A percentile compares a stretch with the other conserved stretches of the same genome.
These are phyloP conservation scores for Micrastur ruficollis DNA, from an alignment of 2,797 vertebrate species.

Conservation along the genomic window DNA sequence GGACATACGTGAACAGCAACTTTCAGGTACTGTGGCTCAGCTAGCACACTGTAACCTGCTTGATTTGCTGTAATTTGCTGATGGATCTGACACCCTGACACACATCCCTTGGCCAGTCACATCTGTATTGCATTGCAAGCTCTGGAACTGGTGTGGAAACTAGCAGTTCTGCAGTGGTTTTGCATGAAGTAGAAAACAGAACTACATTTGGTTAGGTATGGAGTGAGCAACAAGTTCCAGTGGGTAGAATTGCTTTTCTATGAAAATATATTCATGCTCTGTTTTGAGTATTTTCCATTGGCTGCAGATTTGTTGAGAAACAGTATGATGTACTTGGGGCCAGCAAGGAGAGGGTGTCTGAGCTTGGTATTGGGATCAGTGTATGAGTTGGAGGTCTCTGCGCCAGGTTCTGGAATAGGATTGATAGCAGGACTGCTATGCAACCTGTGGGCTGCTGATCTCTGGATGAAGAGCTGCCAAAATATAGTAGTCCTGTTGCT, in stretches of 20 bases:
- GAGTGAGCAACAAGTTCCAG: not conserved
- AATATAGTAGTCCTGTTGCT: rapidly evolving
- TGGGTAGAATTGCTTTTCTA: not conserved
- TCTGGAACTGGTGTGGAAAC: not conserved
- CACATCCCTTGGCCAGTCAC: not conserved
- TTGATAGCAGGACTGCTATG: not conserved
- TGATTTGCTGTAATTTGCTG: not conserved
- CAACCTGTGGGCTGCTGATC: not conserved
- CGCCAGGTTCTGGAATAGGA: not conserved
- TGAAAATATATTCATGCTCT: not conserved
- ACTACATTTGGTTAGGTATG: not conserved
- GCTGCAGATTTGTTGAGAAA: not conserved
- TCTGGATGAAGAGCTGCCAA: not conserved
- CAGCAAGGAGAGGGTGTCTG: not conserved
- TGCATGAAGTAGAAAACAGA: not conserved
- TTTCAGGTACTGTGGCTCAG: not conserved
- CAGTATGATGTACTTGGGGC: not conserved
- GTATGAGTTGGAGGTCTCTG: not conserved
- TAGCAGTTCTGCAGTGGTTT: not conserved
- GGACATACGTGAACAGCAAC: rapidly evolving
- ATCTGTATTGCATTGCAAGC: not conserved
- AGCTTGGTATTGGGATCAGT: not conserved
- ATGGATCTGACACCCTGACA: not conserved
- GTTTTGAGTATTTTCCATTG: not conserved
- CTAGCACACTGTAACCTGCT: not conserved